phyloP scores from a whole-genome alignment of 2,888 invertebrate species.

The Pomacea canaliculata region DNA sequence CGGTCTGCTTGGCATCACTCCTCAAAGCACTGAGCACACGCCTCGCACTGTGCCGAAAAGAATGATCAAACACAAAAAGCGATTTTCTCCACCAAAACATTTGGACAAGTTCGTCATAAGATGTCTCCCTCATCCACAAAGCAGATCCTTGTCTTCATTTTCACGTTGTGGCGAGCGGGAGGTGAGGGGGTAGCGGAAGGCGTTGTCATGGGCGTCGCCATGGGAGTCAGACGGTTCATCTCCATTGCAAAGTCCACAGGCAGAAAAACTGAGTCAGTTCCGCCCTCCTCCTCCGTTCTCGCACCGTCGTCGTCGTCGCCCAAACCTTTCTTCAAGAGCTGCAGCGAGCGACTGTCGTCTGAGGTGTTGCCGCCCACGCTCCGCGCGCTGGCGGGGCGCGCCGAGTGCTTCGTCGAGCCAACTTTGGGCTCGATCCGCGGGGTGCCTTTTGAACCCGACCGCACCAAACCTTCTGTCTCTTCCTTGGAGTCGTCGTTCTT shows the following conservation, averaged over 20 bases:
- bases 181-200: conserved; percentile 24
- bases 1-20: too few relatives aligned
- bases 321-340: background rate
- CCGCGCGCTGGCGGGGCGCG: too few relatives aligned
- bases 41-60: too few relatives aligned
- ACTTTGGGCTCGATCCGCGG: background rate
- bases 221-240: conserved; percentile 22
- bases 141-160: conserved; percentile 22
- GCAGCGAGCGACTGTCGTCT: background rate
- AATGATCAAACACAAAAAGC: background rate
- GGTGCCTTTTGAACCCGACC: conserved; percentile 26
- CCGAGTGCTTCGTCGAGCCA: background rate
- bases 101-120: conserved; percentile 26
- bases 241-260: conserved; percentile 38
- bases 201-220: conserved; percentile 18
- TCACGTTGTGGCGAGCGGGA: conserved; percentile 8
- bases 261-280: conserved; percentile 49
- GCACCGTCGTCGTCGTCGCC: background rate
- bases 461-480: conserved; percentile 29
- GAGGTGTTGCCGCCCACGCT: too few relatives aligned
- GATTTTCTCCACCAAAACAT: background rate
- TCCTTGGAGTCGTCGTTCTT: conserved; percentile 23
- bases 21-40: too few relatives aligned
- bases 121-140: conserved; percentile 32
- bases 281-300: conserved; percentile 29